These are phyloP conservation scores for Myotis brandtii DNA, from an alignment of 2,113 vertebrate species.

Conservation along the genomic window DNA sequence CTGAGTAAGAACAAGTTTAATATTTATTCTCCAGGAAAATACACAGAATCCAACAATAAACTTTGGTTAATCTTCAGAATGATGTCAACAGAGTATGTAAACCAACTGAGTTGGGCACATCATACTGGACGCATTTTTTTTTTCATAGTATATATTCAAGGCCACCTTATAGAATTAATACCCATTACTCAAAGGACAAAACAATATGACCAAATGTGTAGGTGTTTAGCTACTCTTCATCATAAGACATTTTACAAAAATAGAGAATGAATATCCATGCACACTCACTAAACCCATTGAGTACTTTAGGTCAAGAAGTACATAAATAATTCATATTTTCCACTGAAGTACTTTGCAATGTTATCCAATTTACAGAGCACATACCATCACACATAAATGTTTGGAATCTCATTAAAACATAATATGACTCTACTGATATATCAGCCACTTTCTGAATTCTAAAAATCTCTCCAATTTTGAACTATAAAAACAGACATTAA, in stretches of 20 bases:
- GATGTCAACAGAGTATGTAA: background rate
- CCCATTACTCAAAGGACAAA: background rate
- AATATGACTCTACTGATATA: background rate
- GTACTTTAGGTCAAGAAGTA: slow-evolving; percentile 54
- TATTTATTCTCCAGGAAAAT: slow-evolving; percentile 47
- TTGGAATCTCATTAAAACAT: slow-evolving; percentile 57
- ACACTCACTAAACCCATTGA: background rate
- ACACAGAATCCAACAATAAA: slow-evolving; percentile 58
- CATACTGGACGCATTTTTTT: background rate
- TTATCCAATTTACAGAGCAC: slow-evolving; percentile 27
- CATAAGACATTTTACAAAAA: background rate
- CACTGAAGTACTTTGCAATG: background rate
- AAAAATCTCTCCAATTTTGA: slow-evolving; percentile 29
- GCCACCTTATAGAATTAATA: slow-evolving; percentile 15
- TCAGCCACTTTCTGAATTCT: slow-evolving; percentile 46
- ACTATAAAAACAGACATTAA: background rate
- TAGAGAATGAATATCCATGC: background rate
- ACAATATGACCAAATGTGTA: background rate
- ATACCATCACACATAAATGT: background rate
- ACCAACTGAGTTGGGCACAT: background rate
- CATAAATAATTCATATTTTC: slow-evolving; percentile 54
- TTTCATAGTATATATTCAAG: slow-evolving; percentile 28
- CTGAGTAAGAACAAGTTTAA: slow-evolving; percentile 31
- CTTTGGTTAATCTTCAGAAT: slow-evolving; percentile 22
- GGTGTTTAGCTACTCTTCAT: slow-evolving; percentile 25